Evolutionary conservation across 2,113 vertebrate species (phyloP), one percentile per base, ranked within the genome.

Genomic region (Campylorhamphus procurvoides): DNA sequence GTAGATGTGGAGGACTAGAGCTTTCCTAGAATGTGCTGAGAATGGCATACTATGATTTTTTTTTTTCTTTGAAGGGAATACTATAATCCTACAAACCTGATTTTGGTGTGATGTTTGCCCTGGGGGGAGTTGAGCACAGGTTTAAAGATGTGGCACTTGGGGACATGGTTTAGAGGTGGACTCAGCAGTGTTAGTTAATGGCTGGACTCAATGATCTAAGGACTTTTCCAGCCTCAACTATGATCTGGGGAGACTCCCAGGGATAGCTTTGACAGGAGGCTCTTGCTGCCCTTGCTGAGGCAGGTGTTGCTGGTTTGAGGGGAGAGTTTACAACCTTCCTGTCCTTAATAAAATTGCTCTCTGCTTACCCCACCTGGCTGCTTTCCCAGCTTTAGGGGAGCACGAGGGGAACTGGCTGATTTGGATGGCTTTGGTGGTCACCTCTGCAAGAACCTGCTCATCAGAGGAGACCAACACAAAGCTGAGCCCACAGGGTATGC

Each of bases 281-380:
- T 62, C 17, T 4, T 18, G 63, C 55, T 55, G 2, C 33, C 35
- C 25, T 20, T 25, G 35, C 40, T 0, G 0, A 8, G 42, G 47
- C 50, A 39, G 56, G 62, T 44, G 53, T 20, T 42, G 63, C 47
- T 46, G 5, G 2, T 14, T 37, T 42, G 46, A 76, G 44, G 28
- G 35, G 19, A 42, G 46, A 6, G 5, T 28, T 94, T 12, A 4
- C 29, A 79, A 74, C 92, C 27, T 52, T 5, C 50, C 53, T 58
- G 18, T 6, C 39, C 50, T 13, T 13, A 29, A n/a, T n/a, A 6
- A 44, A 69, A 50, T 25, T 37, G 15, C 31, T 47, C 28, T 42
- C 8, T 68, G 47, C 50, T 9, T 5, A 1, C 44, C n/a, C 20
- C 31, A 33, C 24, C 75, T 17, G 44, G 12, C 39, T 47, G 83